Conservation (phyloP, 64 coral and sea anemone genomes). For the Platygyra sinensis region DNA sequence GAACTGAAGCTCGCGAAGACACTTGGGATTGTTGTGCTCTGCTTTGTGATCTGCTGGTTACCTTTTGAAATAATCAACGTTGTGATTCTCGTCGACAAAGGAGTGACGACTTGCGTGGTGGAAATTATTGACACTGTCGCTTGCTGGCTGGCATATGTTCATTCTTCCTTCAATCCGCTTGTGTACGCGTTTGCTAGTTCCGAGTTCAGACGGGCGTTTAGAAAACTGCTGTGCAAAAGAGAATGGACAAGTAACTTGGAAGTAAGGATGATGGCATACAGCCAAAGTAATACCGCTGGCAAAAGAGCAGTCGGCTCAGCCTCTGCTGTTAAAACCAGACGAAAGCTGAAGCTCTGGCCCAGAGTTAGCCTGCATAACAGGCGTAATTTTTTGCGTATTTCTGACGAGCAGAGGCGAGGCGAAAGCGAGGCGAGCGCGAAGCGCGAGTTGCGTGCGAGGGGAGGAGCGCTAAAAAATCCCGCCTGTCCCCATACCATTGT, state of each 20-base stretch:
- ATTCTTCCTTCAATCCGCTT: slow-evolving; percentile 61
- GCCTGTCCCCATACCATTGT: too few relatives aligned
- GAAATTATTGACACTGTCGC: slow-evolving; percentile 74
- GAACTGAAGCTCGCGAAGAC: slow-evolving; percentile 71
- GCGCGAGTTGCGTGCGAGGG: too few relatives aligned
- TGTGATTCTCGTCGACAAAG: slow-evolving; percentile 53
- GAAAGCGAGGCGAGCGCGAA: too few relatives aligned
- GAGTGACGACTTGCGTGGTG: slow-evolving; percentile 56
- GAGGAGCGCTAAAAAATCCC: too few relatives aligned
- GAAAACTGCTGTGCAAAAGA: slow-evolving; percentile 37
- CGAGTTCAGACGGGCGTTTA: slow-evolving; percentile 78
- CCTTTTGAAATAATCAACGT: slow-evolving; percentile 88
- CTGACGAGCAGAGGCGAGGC: too few relatives aligned
- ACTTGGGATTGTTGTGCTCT: slow-evolving; percentile 80
- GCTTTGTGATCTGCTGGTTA: slow-evolving; percentile 88
- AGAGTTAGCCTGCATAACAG: too few relatives aligned
- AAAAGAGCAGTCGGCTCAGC: neutral
- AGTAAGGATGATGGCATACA: neutral
- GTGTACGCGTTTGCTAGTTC: slow-evolving; percentile 61
- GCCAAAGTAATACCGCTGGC: neutral
- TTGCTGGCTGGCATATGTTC: slow-evolving; percentile 87
- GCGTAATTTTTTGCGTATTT: too few relatives aligned
- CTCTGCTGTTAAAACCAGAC: neutral
- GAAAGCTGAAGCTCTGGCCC: neutral
- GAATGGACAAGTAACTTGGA: neutral